These are phyloP conservation scores for Mesitornis unicolor DNA, from an alignment of 2,113 vertebrate genomes.

Conservation along the genomic window DNA sequence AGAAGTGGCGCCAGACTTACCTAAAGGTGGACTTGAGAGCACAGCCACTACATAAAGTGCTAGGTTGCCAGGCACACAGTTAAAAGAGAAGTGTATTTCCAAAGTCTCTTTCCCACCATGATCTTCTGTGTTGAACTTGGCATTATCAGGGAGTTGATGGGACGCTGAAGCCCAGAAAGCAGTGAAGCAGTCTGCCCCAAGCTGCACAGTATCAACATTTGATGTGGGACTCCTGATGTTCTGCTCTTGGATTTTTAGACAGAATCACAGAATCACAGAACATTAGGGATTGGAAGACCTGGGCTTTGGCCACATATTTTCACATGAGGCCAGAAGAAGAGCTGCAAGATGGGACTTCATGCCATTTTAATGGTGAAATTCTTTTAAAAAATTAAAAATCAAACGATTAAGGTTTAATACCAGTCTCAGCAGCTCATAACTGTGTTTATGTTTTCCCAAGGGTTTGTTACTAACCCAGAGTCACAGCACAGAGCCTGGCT, in stretches of 20 bases:
- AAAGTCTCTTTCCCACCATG: not conserved
- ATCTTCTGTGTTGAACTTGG: constrained; percentile 32
- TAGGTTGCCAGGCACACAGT: not conserved
- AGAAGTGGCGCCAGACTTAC: not conserved
- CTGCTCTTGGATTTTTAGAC: not conserved
- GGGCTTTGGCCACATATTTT: not conserved
- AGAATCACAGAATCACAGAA: no score
- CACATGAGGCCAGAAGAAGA: not conserved
- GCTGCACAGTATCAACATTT: not conserved
- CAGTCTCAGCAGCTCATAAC: not conserved
- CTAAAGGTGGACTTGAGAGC: not conserved
- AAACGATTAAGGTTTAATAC: not conserved
- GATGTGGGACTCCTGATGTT: not conserved
- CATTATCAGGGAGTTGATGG: not conserved
- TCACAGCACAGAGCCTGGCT: not conserved
- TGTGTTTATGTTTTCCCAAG: not conserved
- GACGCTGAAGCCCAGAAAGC: not conserved
- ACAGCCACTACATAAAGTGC: not conserved
- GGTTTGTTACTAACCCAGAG: not conserved
- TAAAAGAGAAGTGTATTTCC: not conserved
- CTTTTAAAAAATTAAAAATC: not conserved
- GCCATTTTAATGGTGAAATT: not conserved
- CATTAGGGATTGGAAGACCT: no score
- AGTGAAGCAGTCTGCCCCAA: not conserved
- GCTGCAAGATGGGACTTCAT: not conserved